Base-by-base conservation (phyloP, 30 jellyfish, hydroid and myxozoan species). In the Aurelia aurita region DNA sequence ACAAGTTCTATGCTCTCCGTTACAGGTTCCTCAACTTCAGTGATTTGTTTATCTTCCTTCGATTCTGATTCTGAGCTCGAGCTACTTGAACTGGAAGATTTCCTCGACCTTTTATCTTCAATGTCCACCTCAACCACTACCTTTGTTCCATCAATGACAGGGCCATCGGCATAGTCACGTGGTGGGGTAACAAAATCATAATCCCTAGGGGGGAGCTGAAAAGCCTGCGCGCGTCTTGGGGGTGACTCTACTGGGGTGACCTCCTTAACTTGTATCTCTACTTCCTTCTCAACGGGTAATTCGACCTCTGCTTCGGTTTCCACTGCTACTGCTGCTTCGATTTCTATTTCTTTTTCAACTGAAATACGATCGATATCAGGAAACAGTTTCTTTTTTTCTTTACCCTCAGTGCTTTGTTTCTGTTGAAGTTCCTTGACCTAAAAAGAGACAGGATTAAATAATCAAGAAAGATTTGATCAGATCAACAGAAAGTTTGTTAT, bases 31-130 rank as follows among this genome's bases (percentile, higher is more conserved):
- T 47, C 26, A 21, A 15, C 72, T 9, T 13, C 72, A 21, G 29
- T 51, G 1, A 46, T 60, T 16, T 19, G 57, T 3, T 12, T 58
- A 6, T 47, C 91, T 2, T 34, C 55, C 22, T 0, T 39, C 9
- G 51, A 39, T 31, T 31, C 43, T 31, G 43, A 31, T 39, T 81
- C 91, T 9, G 91, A 77, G 66, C 80, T 77, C 15, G 88, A 77
- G 58, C 88, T 77, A 47, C 88, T 58, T 2, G 88, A 77, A 54
- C 46, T 61, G 26, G 84, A 72, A 18, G 60, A 25, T 63, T 51
- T 72, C 19, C 84, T 63, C n/a, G 80, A 39, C 51, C 15, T 8
- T 39, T 39, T 39, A 39, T 8, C 75, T 14, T 68, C 70, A 34
- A 3, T 19, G 51, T 39, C 51, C 1, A 39, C 51, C 14, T 39